Evolutionary conservation across 2,113 vertebrate species (phyloP).

Genomic region (Microtus montanus): DNA sequence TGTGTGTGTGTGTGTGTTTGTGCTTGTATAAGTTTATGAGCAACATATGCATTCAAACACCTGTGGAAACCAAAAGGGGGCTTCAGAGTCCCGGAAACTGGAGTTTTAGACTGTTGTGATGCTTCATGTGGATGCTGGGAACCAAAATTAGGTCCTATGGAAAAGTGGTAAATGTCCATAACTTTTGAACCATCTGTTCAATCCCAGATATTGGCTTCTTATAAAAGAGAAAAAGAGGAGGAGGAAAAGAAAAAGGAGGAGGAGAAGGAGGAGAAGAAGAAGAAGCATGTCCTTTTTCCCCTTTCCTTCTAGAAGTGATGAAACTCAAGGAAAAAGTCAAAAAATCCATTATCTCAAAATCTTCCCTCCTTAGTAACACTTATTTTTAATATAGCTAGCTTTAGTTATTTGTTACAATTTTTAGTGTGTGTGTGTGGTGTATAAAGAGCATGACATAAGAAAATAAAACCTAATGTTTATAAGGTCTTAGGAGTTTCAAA

Average conservation of each 20-base stretch:
- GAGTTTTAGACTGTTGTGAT: background rate
- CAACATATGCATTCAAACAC: background rate
- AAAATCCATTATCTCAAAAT: background rate
- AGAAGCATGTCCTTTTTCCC: background rate
- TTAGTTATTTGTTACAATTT: slow-evolving; percentile 21
- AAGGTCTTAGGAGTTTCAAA: slow-evolving; percentile 13
- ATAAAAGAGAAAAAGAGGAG: background rate
- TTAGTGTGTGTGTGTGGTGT: background rate
- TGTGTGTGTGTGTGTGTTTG: background rate
- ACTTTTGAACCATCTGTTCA: background rate
- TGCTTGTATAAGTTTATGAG: background rate
- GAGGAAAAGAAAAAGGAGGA: background rate
- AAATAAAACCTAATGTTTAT: slow-evolving; percentile 47
- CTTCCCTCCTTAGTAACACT: background rate
- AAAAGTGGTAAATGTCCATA: background rate
- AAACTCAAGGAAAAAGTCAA: background rate
- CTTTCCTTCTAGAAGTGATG: slow-evolving; percentile 19
- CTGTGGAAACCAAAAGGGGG: background rate
- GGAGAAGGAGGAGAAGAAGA: background rate
- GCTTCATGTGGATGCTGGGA: background rate
- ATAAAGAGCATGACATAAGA: background rate
- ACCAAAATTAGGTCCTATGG: background rate
- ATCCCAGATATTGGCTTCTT: background rate
- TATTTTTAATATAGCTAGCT: slow-evolving; percentile 7
- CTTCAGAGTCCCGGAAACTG: background rate